Base-by-base conservation (phyloP, 2,797 vertebrate species). In the Nannoperca obscura region DNA sequence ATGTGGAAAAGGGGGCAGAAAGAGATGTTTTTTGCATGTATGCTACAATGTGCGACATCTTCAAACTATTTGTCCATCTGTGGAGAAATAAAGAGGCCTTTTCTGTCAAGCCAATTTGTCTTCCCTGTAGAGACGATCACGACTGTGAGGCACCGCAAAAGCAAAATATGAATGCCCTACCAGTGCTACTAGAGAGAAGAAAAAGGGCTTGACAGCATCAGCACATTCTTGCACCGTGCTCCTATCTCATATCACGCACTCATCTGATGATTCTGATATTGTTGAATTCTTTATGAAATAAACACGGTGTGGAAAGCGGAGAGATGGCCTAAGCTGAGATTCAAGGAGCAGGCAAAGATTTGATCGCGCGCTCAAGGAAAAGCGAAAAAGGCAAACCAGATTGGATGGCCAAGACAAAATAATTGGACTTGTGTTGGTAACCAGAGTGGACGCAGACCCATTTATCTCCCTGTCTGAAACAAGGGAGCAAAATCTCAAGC, bases 251-350 rank as follows among this genome's bases (percentile, higher is more conserved):
- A 88, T 92, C 86, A 89, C 4, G 12, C 52, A 36, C 71, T 69
- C 80, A 82, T 83, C 85, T 86, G 87, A 86, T 85, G 76, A 91
- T 78, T 90, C 76, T 76, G 85, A 90, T 89, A 85, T 77, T 89
- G 82, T 88, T 81, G 68, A 80, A 88, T 89, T 88, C 86, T 83
- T 86, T 73, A 87, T 89, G 78, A 89, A 93, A 89, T 87, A 88
- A 91, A 88, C 79, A 89, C 74, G 67, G 58, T 32, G 76, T 46
- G 77, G 58, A 74, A 53, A 64, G 50, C 19, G 58, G 49, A 60
- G 49, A 74, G 64, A 42, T 11, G 47, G 63, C 10, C 14, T 0
- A 32, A 47, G 59, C 68, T 27, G 20, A 47, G 76, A 71, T 65
- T 76, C 63, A 71, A 55, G 53, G 20, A 81, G 74, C 60, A 34